Percentiles rank a stretch among this genome's conserved stretches.
phyloP scores from a whole-genome alignment of 2,888 invertebrate species.

The Neoitamus cyanurus region DNA sequence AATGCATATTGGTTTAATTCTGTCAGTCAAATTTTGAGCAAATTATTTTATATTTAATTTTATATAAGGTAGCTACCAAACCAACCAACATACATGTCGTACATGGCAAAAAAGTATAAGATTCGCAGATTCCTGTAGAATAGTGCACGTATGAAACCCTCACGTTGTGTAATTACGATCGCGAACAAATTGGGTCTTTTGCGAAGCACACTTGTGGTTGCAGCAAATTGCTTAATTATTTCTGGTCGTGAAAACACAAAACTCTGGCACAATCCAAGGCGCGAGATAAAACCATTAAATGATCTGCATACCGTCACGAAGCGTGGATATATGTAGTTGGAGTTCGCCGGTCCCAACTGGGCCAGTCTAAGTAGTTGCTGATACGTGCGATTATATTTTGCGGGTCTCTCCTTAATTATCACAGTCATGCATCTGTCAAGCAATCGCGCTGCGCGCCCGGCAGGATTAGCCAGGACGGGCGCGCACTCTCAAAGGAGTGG shows the following conservation, averaged over 20 bases:
- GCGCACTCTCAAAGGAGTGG: conserved; percentile 12
- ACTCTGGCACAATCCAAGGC: background rate
- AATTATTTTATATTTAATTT: too few relatives aligned
- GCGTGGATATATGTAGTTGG: background rate
- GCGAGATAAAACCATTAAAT: conserved; percentile 19
- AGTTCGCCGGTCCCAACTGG: background rate
- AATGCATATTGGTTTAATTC: too few relatives aligned
- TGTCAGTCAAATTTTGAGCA: too few relatives aligned
- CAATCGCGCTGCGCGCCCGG: background rate
- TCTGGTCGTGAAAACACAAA: background rate
- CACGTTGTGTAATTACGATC: background rate
- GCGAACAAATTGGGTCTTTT: background rate
- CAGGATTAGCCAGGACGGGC: background rate
- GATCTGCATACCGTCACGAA: conserved; percentile 9
- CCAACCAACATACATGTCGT: too few relatives aligned
- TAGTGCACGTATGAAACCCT: background rate
- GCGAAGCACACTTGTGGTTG: background rate
- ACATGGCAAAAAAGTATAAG: too few relatives aligned
- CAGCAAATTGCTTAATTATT: background rate
- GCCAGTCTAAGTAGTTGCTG: background rate
- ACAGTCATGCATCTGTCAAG: conserved; percentile 27
- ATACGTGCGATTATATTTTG: conserved; percentile 7
- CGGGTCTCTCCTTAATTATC: conserved; percentile 10
- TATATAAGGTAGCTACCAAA: too few relatives aligned
- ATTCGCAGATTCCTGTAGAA: background rate